phyloP scores from a whole-genome alignment of 2,113 vertebrate genomes.

The Bettongia penicillata region DNA sequence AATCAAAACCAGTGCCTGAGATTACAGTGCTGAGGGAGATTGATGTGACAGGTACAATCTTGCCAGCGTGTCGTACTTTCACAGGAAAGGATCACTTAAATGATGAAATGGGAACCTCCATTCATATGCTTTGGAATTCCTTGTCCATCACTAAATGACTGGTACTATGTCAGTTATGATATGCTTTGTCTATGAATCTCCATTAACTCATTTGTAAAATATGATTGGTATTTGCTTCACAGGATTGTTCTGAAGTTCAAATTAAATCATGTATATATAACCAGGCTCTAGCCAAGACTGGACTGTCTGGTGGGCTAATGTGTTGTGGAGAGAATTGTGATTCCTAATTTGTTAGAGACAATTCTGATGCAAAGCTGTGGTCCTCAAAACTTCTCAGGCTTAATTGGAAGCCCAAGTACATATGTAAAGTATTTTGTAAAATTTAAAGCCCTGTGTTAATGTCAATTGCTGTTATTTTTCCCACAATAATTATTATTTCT shows the following conservation, averaged over 20 bases:
- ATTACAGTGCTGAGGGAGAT: not conserved
- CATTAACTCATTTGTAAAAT: not conserved
- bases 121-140: not conserved
- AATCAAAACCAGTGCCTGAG: not conserved
- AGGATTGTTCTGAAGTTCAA: not conserved
- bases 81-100: not conserved
- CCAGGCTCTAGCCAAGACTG: not conserved
- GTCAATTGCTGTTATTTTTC: not conserved
- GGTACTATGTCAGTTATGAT: not conserved
- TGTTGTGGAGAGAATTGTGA: not conserved
- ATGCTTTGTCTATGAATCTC: not conserved
- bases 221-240: not conserved
- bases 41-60: not conserved
- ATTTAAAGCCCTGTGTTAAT: not conserved
- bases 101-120: not conserved
- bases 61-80: not conserved
- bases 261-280: not conserved
- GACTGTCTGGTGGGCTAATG: not conserved
- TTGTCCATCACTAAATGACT: not conserved
- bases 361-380: not conserved
- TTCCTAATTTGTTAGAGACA: not conserved
- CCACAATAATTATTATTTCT: not conserved
- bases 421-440: not conserved
- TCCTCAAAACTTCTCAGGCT: not conserved
- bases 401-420: not conserved